A percentile compares a stretch with the other conserved stretches of the same genome.
Conservation (phyloP, 1,140 invertebrate species). For the Eriosoma lanigerum region DNA sequence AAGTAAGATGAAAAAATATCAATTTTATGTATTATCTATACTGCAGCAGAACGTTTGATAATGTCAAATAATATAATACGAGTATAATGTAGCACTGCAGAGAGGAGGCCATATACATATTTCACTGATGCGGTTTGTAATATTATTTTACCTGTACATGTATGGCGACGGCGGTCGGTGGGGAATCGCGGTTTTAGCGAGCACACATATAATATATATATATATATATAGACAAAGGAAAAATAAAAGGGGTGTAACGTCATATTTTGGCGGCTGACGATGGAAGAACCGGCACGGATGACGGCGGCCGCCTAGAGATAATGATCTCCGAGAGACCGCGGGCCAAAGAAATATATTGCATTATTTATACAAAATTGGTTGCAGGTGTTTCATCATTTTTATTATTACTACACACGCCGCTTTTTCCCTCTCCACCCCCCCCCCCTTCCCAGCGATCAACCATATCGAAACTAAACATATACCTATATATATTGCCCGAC, state of each 20-base stretch:
- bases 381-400: constrained; percentile 49
- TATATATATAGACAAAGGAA: background rate
- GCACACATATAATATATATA: too few relatives aligned
- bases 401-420: constrained; percentile 24
- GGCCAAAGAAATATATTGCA: constrained; percentile 46
- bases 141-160: too few relatives aligned
- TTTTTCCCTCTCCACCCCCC: background rate
- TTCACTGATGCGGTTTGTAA: too few relatives aligned
- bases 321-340: constrained; percentile 40
- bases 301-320: constrained; percentile 30
- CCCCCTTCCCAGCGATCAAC: background rate
- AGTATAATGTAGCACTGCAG: too few relatives aligned
- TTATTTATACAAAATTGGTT: constrained; percentile 50
- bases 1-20: too few relatives aligned
- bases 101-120: too few relatives aligned
- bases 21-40: too few relatives aligned
- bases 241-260: constrained; percentile 30
- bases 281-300: background rate
- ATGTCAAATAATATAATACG: too few relatives aligned
- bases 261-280: constrained; percentile 17
- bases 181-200: background rate
- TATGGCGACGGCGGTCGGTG: background rate
- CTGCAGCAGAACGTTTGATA: too few relatives aligned
- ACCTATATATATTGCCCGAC: constrained; percentile 24
- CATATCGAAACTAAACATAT: too few relatives aligned